These are phyloP conservation scores for Apus apus DNA, from an alignment of 2,113 vertebrate species.

Conservation along the genomic window DNA sequence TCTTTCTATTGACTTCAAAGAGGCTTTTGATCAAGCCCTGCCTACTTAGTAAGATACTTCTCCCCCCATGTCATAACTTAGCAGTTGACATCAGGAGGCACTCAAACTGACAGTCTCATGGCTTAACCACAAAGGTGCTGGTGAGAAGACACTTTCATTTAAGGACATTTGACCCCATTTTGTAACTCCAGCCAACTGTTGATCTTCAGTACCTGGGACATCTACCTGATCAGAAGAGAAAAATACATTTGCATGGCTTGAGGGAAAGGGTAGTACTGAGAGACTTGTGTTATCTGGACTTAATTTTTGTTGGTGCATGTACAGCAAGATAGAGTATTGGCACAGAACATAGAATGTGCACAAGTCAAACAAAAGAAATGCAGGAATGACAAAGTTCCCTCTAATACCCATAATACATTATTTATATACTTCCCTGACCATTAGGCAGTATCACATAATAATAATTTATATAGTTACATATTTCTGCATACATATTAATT, in stretches of 20 bases:
- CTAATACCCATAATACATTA: not conserved
- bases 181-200: not conserved
- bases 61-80: not conserved
- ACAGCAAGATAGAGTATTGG: not conserved
- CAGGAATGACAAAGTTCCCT: not conserved
- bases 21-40: slow-evolving; percentile 47
- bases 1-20: slow-evolving; percentile 54
- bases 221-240: not conserved
- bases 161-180: not conserved
- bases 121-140: not conserved
- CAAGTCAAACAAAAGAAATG: not conserved
- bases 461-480: not conserved
- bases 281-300: not conserved
- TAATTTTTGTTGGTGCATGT: not conserved
- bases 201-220: not conserved
- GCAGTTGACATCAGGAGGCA: not conserved
- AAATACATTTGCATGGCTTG: not conserved
- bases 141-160: not conserved
- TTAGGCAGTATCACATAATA: not conserved
- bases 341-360: not conserved
- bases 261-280: not conserved
- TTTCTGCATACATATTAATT: slow-evolving; percentile 31
- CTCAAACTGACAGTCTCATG: not conserved
- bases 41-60: not conserved
- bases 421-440: not conserved